Base-by-base conservation (phyloP, 1,140 invertebrate species). In the Macrosteles quadrilineatus region DNA sequence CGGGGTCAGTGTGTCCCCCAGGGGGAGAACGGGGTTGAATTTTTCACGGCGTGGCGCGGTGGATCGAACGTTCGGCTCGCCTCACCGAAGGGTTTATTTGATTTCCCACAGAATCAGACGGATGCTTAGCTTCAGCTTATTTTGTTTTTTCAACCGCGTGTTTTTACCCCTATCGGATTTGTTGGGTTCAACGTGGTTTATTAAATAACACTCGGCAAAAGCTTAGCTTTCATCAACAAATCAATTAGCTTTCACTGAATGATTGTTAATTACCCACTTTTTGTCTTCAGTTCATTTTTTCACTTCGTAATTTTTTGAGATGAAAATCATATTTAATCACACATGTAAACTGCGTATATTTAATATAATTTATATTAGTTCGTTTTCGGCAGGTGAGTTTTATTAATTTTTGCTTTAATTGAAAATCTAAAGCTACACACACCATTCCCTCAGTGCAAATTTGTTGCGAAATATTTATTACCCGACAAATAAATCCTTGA, bases 121-220 rank as follows among this genome's bases (percentile, higher is more conserved):
- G 47, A 23, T n/a, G 47, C 21, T 50, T 50, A 50, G 47, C 21
- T n/a, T 4, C 4, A 14, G 6, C 47, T 50, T 50, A 50, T 50
- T 50, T 50, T 50, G 47, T 50, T 50, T 50, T 50, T 50, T n/a
- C 47, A n/a, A 50, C 47, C 47, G 21, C 47, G 47, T 23, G 17
- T 19, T 23, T 50, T 50, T 19, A 50, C n/a, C 21, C 47, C 47
- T 50, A n/a, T 4, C 47, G 47, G 47, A 50, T 50, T 50, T 50
- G 47, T 19, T 50, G 6, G 47, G 4, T 50, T 50, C 47, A 50
- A 50, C 6, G 6, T 50, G 47, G n/a, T 50, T 50, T 50, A 50
- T 50, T 19, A 43, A 43, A 43, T 19, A 50, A 50, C 47, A 19
- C 47, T 50, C 47, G n/a, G 47, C n/a, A 50, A n/a, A n/a, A 50